Conservation (phyloP, 1,140 invertebrate species). For the Cardiocondyla obscurior region DNA sequence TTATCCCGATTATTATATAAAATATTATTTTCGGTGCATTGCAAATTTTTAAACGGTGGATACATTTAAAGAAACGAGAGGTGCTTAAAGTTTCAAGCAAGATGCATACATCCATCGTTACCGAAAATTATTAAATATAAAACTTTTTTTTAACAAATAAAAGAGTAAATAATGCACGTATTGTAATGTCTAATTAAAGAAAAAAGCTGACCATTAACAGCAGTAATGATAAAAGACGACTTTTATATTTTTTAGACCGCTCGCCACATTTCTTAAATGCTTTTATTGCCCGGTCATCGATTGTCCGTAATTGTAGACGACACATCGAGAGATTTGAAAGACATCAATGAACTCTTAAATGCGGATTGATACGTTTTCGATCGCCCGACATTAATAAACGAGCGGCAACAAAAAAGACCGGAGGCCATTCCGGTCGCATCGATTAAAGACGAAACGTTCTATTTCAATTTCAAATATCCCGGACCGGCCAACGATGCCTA, state of each 20-base stretch:
- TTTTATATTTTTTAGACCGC: neutral
- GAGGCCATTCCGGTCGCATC: neutral
- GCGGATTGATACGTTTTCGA: slow-evolving; percentile 9
- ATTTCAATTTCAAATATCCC: slow-evolving; percentile 69
- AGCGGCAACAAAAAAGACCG: neutral
- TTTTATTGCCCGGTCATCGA: neutral
- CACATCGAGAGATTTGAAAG: neutral
- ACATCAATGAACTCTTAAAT: neutral
- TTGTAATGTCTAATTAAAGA: no score
- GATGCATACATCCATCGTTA: no score
- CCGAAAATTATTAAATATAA: no score
- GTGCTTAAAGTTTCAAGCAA: no score
- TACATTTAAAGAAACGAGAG: no score
- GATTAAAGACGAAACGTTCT: slow-evolving; percentile 62
- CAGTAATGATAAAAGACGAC: slow-evolving; percentile 23
- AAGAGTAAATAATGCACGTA: no score
- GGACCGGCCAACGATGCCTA: neutral
- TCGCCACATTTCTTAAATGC: neutral
- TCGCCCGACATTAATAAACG: neutral
- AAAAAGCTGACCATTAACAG: neutral
- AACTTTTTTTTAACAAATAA: no score
- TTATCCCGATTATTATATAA: no score
- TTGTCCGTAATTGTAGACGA: neutral
- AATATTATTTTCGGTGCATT: no score
- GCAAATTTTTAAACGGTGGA: no score